Base-by-base conservation (phyloP, 2,888 invertebrate genomes). In the Apeira syringaria region DNA sequence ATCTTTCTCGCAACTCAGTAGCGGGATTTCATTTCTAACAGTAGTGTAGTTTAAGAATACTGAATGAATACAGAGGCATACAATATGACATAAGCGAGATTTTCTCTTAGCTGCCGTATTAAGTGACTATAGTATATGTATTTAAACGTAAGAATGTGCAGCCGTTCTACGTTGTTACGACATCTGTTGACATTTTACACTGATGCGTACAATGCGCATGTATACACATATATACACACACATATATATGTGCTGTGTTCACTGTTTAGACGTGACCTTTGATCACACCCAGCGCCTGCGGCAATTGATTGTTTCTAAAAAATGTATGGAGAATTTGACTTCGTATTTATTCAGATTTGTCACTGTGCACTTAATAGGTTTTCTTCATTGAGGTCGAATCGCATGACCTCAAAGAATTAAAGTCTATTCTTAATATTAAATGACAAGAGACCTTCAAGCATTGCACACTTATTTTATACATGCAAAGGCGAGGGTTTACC, bases 391-490 rank as follows among this genome's bases (percentile, higher is more conserved):
- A 34, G 55, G 56, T 50, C 50, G 45, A 47, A 29, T 29, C 18
- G 32, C 47, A 20, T 42, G 42, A 48, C 45, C 24, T 45, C 22
- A 36, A 37, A 39, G 53, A 64, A 70, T 68, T 64, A 59, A 66
- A 61, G 4, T 53, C 53, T 61, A 66, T 71, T 69, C 65, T 69
- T 64, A 50, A 56, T 69, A 64, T 69, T 64, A 50, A 56, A 52
- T 69, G 63, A 51, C 56, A 52, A 50, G 28, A 47, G 46, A 53
- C 57, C 57, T 63, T 64, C 56, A 39, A 32, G 27, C 5, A 24
- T 17, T 20, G 22, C 27, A 15, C 9, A 17, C 42, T 35, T 44
- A 25, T 5, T 1, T 3, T 2, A 9, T 9, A 24, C 2, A 20
- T 20, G 20, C 7, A 5, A 7, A 20, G 1, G n/a, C n/a, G n/a